phyloP scores from a whole-genome alignment of 1,140 invertebrate genomes.

The Drosophila quadrilineata region DNA sequence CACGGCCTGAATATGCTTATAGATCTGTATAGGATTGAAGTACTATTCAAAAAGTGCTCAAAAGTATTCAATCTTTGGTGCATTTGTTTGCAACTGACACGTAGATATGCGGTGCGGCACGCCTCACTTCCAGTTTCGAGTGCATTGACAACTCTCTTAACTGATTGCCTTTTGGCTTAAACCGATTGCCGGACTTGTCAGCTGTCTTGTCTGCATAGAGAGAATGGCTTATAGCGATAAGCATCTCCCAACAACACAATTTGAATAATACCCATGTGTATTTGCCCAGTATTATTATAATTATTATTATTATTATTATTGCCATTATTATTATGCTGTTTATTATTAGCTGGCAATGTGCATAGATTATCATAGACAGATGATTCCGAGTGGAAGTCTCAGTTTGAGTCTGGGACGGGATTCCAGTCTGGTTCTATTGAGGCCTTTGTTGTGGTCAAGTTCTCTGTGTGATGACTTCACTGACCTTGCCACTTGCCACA shows the following conservation, averaged over 20 bases:
- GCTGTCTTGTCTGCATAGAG: slow-evolving; percentile 52
- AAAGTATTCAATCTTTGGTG: slow-evolving; percentile 62
- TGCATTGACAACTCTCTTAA: slow-evolving; percentile 68
- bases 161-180: slow-evolving; percentile 17
- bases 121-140: slow-evolving; percentile 22
- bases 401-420: slow-evolving; percentile 18
- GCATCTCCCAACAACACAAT: slow-evolving; percentile 40
- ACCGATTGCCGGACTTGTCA: slow-evolving; percentile 29
- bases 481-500: slow-evolving; percentile 46
- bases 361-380: too few species aligned
- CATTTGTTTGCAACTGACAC: slow-evolving; percentile 52
- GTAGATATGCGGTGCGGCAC: slow-evolving; percentile 35
- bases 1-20: too few species aligned
- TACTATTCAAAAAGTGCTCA: not conserved
- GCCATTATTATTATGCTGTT: not conserved
- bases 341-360: slow-evolving; percentile 41
- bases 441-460: too few species aligned
- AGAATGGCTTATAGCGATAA: slow-evolving; percentile 48
- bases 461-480: slow-evolving; percentile 73
- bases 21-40: slow-evolving; percentile 1
- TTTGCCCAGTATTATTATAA: too few species aligned
- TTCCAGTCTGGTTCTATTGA: too few species aligned
- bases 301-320: not conserved
- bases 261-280: too few species aligned
- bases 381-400: too few species aligned